Base-by-base conservation (phyloP, 2,888 invertebrate genomes). In the Caenorhabditis angaria region DNA sequence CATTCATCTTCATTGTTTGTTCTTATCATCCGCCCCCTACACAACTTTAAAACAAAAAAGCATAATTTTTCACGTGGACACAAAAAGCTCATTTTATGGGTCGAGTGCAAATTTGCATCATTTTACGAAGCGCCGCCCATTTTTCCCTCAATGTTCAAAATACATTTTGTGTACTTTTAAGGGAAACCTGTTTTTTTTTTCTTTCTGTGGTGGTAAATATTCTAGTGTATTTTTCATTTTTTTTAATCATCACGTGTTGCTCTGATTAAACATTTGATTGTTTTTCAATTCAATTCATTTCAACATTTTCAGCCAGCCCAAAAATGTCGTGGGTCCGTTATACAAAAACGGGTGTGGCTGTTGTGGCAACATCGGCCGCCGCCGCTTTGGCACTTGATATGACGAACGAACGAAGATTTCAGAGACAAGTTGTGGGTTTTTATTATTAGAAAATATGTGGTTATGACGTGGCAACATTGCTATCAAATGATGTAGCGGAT, bases 331-430 rank as follows among this genome's bases (percentile, higher is more conserved):
- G 72, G 72, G 72, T 65, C 35, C 74, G 67, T 22, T 74, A 63
- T 53, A 63, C 75, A 35, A 65, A 63, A 54, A 59, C 61, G 25
- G 67, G 65, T 27, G 60, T 64, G 32, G 74, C 71, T 10, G 60
- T 66, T 35, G 65, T 70, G 8, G 70, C 68, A 48, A 69, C 73
- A 27, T 74, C 71, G 29, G 78, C 71, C 12, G 68, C 74, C 18
- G 74, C 78, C 18, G 54, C 70, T 5, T 76, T 76, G 24, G 76
- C 80, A 18, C 56, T 85, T 32, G 86, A 86, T 58, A 65, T 70
- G 35, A 80, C 81, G 24, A 85, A 86, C 72, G 85, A 83, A 61
- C 69, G 73, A 25, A 77, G 85, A 58, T 86, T 86, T 70, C 68
- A 80, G 29, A 55, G 65, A 32, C 81, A 83, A 70, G 76, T 83